These are phyloP conservation scores for Triops cancriformis DNA, from an alignment of 1,140 invertebrate species.

Conservation along the genomic window DNA sequence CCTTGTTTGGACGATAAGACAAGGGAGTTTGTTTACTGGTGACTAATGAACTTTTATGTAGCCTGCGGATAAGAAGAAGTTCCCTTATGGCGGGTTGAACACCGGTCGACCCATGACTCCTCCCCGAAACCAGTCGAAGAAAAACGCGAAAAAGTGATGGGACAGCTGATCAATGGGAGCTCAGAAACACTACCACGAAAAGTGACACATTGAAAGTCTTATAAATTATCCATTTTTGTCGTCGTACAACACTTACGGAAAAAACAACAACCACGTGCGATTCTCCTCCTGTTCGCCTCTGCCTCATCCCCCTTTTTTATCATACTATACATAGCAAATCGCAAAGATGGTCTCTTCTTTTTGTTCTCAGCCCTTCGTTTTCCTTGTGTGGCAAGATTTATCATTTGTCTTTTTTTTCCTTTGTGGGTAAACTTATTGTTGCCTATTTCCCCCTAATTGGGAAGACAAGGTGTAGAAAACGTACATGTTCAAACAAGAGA, in stretches of 20 bases:
- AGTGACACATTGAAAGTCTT: conserved; percentile 1
- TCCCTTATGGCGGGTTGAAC: conserved; percentile 46
- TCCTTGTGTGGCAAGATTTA: background rate
- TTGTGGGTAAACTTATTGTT: background rate
- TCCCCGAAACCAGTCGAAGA: conserved; percentile 51
- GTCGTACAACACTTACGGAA: background rate
- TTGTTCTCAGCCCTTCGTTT: background rate
- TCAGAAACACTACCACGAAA: background rate
- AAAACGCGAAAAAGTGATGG: conserved; percentile 33
- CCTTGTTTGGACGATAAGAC: background rate
- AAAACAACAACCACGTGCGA: background rate
- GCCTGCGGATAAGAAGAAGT: conserved; percentile 55
- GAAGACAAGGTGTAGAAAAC: background rate
- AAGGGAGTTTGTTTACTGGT: background rate
- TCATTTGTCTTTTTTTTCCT: background rate
- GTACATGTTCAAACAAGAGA: background rate
- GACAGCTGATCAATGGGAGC: background rate
- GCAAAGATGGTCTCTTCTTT: conserved; percentile 1
- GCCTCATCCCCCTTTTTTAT: background rate
- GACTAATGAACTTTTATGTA: conserved; percentile 37
- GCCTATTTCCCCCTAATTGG: background rate
- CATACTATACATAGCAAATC: background rate
- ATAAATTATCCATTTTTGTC: conserved; percentile 14
- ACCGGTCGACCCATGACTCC: conserved; percentile 60
- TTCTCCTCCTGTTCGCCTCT: conserved; percentile 4